Conservation (phyloP, 2,888 invertebrate species). For the Drosophila neoperkinsi region DNA sequence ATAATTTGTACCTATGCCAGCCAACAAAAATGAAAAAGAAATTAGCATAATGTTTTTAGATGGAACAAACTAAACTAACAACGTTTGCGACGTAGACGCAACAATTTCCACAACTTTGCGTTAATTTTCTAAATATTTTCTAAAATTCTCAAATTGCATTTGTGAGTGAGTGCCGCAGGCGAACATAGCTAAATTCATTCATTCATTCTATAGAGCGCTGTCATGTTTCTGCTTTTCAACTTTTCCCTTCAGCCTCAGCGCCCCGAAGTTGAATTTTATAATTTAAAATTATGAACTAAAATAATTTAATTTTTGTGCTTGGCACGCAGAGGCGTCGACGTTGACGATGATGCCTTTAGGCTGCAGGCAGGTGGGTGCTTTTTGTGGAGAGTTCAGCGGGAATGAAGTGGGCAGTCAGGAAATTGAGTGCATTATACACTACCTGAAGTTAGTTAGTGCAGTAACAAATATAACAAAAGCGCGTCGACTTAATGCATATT, state of each 20-base stretch:
- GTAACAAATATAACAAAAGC: conserved; percentile 74
- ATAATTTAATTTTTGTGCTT: conserved; percentile 74
- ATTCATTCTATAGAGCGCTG: conserved; percentile 35
- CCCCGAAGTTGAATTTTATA: conserved; percentile 67
- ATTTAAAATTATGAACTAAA: conserved; percentile 79
- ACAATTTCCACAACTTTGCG: conserved; percentile 79
- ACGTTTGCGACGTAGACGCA: conserved; percentile 51
- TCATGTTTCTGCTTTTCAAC: conserved; percentile 53
- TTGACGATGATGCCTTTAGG: conserved; percentile 38
- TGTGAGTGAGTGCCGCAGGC: conserved; percentile 52
- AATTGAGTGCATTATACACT: conserved; percentile 70
- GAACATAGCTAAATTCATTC: conserved; percentile 39
- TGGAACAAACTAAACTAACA: conserved; percentile 47
- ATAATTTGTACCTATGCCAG: conserved; percentile 29
- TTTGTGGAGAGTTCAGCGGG: background rate
- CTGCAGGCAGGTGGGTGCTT: conserved; percentile 25
- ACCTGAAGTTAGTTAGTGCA: conserved; percentile 60
- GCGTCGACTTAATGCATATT: conserved; percentile 75
- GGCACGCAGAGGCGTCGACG: conserved; percentile 64
- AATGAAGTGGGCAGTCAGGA: conserved; percentile 53
- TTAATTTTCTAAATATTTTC: conserved; percentile 81
- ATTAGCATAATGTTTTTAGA: conserved; percentile 72
- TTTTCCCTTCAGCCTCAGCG: conserved; percentile 30
- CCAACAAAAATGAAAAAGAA: conserved; percentile 22
- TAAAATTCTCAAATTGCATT: conserved; percentile 72